Base-by-base conservation (phyloP, 2,888 invertebrate species). In the Chalcosyrphus nemorum region DNA sequence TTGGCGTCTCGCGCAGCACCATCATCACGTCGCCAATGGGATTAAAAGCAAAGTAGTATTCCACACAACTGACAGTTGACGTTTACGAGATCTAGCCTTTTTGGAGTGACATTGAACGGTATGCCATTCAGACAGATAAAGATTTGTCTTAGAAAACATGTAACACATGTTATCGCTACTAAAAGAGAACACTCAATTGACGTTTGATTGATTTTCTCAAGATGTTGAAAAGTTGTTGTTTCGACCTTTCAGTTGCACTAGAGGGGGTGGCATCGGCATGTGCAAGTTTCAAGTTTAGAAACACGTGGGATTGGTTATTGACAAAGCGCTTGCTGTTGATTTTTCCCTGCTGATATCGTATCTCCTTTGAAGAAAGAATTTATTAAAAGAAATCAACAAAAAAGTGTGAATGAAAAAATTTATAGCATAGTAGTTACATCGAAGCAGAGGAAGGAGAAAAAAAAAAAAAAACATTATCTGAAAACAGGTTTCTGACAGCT, bases 401-500 rank as follows among this genome's bases (percentile, higher is more conserved):
- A 66, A 47, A 54, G 66, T 61, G 65, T 63, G 54, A 74, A 74
- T 68, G 72, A 72, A 72, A 66, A 57, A 45, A 43, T 80, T 66
- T 65, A 80, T 59, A 11, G 13, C 15, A 21, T 27, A 35, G 54
- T 66, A 47, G 61, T 80, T 80, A 74, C 66, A 59, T 50, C 50
- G 38, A 4, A 29, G 27, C 38, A 57, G 15, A 7, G 21, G n/a
- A 38, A 4, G 11, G n/a, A n/a, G 13, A 70, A 15, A 27, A 56
- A 19, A 35, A 21, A 54, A 56, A 9, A 54, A 45, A 54, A 7
- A 9, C 4, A 19, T 13, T 32, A 21, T 59, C n/a, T 68, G 21
- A 21, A 4, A 81, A 81, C 81, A 27, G 68, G 81, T 75, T 75
- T 75, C 57, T 56, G 56, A 61, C 56, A 80, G 29, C 43, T 45